Evolutionary conservation across 1,140 invertebrate species (phyloP).

Genomic region (Papilio helenus): DNA sequence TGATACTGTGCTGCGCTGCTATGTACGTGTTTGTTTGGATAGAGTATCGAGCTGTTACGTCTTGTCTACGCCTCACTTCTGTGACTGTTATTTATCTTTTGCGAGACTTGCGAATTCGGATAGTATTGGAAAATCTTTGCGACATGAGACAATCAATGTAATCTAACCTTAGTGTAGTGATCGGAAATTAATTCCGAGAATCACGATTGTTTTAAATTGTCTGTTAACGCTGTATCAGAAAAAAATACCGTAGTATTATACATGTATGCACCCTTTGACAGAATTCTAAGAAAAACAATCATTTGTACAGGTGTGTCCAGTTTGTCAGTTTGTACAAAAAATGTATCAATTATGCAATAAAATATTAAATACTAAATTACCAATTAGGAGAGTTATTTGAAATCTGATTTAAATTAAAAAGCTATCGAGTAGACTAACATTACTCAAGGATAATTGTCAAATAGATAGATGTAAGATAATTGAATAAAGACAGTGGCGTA

Average conservation of each 20-base stretch:
- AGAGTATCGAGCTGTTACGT: conserved; percentile 56
- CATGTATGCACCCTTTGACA: too few relatives aligned
- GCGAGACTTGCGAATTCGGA: not conserved
- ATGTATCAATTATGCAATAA: too few relatives aligned
- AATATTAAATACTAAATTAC: not conserved
- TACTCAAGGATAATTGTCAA: not conserved
- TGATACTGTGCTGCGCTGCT: conserved; percentile 38
- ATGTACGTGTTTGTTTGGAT: conserved; percentile 59
- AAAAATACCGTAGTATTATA: too few relatives aligned
- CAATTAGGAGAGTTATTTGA: not conserved
- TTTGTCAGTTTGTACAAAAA: too few relatives aligned
- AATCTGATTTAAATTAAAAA: not conserved
- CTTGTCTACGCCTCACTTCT: conserved; percentile 54
- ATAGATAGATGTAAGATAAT: conserved; percentile 26
- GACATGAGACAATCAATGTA: not conserved
- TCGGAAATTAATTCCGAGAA: too few relatives aligned
- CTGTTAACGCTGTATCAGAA: too few relatives aligned
- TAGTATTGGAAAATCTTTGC: not conserved
- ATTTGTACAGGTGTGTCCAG: too few relatives aligned
- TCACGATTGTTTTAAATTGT: too few relatives aligned
- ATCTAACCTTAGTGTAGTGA: not conserved
- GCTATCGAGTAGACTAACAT: not conserved
- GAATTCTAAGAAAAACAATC: too few relatives aligned
- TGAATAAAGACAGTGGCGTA: conserved; percentile 30
- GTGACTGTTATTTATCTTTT: conserved; percentile 45